Evolutionary conservation across 2,797 vertebrate genomes (phyloP).

Genomic region (Cossypha caffra): DNA sequence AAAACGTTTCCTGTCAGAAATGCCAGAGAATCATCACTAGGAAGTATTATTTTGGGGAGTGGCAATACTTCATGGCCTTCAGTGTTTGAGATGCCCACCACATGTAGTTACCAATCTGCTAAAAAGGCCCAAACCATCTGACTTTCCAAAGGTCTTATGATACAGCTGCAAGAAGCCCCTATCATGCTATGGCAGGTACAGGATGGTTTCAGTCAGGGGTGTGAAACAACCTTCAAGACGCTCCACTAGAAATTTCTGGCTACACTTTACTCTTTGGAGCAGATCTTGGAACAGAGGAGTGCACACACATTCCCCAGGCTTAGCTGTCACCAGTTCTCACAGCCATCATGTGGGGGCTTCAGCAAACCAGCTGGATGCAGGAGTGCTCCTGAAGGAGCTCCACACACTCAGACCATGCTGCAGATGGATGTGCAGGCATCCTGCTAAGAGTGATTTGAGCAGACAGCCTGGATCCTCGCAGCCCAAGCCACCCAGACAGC

Average conservation of each 20-base stretch:
- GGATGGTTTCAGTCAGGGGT: not conserved
- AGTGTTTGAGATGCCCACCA: not conserved
- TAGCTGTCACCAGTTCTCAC: not conserved
- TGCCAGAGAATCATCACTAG: not conserved
- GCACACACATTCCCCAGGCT: not conserved
- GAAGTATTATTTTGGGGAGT: not conserved
- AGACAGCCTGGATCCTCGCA: not conserved
- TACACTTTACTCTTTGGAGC: not conserved
- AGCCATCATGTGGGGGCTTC: not conserved
- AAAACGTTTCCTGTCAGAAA: not conserved
- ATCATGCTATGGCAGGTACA: not conserved
- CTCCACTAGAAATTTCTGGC: not conserved
- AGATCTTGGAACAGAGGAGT: not conserved
- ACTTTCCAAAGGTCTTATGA: not conserved
- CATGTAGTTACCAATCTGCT: not conserved
- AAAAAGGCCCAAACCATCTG: not conserved
- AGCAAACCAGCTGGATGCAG: not conserved
- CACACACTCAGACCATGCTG: not conserved
- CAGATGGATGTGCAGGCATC: not conserved
- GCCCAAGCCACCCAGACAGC: not conserved
- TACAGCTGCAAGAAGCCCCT: not conserved
- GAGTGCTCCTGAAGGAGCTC: not conserved
- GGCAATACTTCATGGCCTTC: not conserved
- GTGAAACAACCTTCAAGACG: not conserved
- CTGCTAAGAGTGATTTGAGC: not conserved